phyloP scores from a whole-genome alignment of 2,113 vertebrate species.

The Poecile atricapillus region DNA sequence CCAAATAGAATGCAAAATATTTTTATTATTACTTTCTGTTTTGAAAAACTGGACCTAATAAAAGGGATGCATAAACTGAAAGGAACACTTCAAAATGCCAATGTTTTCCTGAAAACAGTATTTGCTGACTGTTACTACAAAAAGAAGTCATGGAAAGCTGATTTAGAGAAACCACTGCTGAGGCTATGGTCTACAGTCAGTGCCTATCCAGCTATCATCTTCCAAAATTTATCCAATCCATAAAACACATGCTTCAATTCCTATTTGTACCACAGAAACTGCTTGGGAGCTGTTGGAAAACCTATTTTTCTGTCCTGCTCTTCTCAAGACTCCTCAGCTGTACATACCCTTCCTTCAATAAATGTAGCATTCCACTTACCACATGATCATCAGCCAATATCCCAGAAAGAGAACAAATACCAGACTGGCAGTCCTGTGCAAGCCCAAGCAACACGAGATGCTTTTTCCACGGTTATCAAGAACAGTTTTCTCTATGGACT shows the following conservation, averaged over 20 bases:
- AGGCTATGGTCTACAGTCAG: fast-evolving
- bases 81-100: background rate
- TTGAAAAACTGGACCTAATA: background rate
- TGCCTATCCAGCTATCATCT: background rate
- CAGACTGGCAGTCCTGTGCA: background rate
- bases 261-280: background rate
- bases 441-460: background rate
- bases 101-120: background rate
- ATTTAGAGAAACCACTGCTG: background rate
- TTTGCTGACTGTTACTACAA: background rate
- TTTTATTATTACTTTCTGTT: background rate
- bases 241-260: background rate
- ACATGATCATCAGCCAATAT: fast-evolving
- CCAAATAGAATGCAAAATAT: background rate
- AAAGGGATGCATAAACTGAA: background rate
- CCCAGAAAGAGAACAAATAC: background rate
- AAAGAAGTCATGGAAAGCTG: background rate
- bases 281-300: background rate
- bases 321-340: background rate
- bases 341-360: background rate
- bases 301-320: background rate
- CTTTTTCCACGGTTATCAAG: background rate
- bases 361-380: background rate
- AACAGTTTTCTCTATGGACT: background rate
- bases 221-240: background rate